Conservation (phyloP, 1,140 invertebrate genomes). For the Eulimnadia texana region DNA sequence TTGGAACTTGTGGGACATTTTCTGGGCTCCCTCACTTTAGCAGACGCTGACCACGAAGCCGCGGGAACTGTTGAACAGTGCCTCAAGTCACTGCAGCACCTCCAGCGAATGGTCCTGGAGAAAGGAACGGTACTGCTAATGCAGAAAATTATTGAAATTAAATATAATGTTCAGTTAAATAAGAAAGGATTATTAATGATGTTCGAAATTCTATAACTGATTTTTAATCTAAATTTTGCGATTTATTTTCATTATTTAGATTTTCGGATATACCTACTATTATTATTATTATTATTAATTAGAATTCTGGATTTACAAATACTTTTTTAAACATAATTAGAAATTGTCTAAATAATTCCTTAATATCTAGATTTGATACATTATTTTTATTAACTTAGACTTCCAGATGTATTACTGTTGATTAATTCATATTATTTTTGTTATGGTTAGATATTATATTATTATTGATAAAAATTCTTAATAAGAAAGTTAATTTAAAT, state of each 20-base stretch:
- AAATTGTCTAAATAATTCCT: too few relatives aligned
- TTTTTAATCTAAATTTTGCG: not conserved
- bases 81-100: not conserved
- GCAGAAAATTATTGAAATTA: not conserved
- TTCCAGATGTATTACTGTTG: too few relatives aligned
- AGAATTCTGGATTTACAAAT: too few relatives aligned
- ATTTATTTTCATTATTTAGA: not conserved
- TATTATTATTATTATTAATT: too few relatives aligned
- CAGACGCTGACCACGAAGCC: not conserved
- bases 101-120: slow-evolving; percentile 1
- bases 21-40: slow-evolving; percentile 1
- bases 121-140: not conserved
- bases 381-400: too few relatives aligned
- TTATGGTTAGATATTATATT: too few relatives aligned
- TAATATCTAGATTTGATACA: too few relatives aligned
- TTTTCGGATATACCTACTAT: too few relatives aligned
- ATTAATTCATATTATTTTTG: too few relatives aligned
- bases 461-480: too few relatives aligned
- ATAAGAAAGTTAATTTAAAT: too few relatives aligned
- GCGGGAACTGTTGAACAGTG: not conserved
- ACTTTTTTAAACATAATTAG: too few relatives aligned
- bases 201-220: not conserved
- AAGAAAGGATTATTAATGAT: not conserved
- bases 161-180: not conserved
- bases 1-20: slow-evolving; percentile 11